These are phyloP conservation scores for Anagrus nilaparvatae DNA, from an alignment of 1,140 invertebrate species.

Conservation along the genomic window DNA sequence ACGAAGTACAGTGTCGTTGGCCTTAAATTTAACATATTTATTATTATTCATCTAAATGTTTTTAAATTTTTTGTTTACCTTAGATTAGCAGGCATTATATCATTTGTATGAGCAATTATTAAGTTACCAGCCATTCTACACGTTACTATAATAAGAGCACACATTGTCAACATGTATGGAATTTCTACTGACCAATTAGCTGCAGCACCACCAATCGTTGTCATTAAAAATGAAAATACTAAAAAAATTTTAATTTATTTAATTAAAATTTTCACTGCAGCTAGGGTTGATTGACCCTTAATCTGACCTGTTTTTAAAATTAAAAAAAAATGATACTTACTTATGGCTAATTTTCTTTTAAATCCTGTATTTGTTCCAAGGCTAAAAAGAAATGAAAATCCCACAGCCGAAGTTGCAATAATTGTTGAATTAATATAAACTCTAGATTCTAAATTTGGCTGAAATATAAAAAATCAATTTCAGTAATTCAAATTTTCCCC, in stretches of 20 bases:
- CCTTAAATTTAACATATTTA: too few relatives aligned
- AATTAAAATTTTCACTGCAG: too few relatives aligned
- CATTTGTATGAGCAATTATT: slow-evolving; percentile 24
- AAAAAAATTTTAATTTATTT: too few relatives aligned
- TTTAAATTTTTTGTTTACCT: too few relatives aligned
- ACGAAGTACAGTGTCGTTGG: slow-evolving; percentile 25
- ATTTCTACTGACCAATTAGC: slow-evolving; percentile 34
- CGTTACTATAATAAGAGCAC: slow-evolving; percentile 29
- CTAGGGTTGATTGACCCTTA: too few relatives aligned
- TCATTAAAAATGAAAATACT: slow-evolving; percentile 28
- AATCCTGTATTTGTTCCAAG: slow-evolving; percentile 20
- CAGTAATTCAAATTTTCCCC: slow-evolving; percentile 3
- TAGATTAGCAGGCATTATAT: slow-evolving; percentile 32
- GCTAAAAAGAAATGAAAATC: slow-evolving; percentile 25
- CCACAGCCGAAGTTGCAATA: slow-evolving; percentile 29
- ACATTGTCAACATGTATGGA: slow-evolving; percentile 31
- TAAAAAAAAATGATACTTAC: slow-evolving; percentile 24
- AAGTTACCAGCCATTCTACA: slow-evolving; percentile 29
- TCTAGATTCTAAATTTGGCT: slow-evolving; percentile 27
- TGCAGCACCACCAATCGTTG: slow-evolving; percentile 30
- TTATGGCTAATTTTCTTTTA: slow-evolving; percentile 26
- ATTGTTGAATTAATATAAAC: slow-evolving; percentile 36
- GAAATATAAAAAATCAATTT: slow-evolving; percentile 17
- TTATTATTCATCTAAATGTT: too few relatives aligned
- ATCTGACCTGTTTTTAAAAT: too few relatives aligned